Evolutionary conservation across 2,888 invertebrate genomes (phyloP), one percentile per base, ranked within the genome.

Genomic region (Gandaritis pyraliata): DNA sequence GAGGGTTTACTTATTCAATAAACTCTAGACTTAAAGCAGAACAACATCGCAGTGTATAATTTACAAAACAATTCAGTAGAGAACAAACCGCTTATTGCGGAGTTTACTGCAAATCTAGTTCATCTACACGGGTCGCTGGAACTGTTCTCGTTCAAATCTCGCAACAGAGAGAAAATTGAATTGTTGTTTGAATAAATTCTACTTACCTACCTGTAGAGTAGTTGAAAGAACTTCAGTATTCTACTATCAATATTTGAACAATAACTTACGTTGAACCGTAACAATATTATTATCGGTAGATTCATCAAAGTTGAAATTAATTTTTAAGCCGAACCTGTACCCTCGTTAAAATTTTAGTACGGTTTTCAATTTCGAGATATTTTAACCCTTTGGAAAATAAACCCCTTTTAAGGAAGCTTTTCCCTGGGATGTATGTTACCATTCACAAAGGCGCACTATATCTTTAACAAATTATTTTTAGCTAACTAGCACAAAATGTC

Each of bases 71-170:
- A 51, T 13, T 47, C 47, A 39, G 52, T 33, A 23, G 50, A 33
- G 30, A 51, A 52, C 57, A 55, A 65, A 67, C 73, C 70, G 76
- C 68, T 75, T 70, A 71, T 74, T 77, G 75, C 70, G 52, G 72
- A 74, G 77, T 78, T 72, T 78, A 77, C 83, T 82, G 83, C 81
- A 85, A 86, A 85, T 85, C 83, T 84, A 83, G 84, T 83, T 80
- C 86, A 85, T 52, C 80, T 83, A 73, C 79, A 87, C 82, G 82
- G 84, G 80, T 85, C 82, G 85, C 72, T 83, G 82, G 73, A 72
- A 77, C 73, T 72, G 73, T 74, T 81, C 78, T 81, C 73, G 23
- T 51, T 69, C 13, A 78, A 81, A 75, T 73, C 66, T 80, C 79
- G 78, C 77, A 72, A 61, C 72, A 68, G 70, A 50, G 49, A 61